Base-by-base conservation (phyloP, 1,140 invertebrate genomes). In the Ceratosolen solmsi region DNA sequence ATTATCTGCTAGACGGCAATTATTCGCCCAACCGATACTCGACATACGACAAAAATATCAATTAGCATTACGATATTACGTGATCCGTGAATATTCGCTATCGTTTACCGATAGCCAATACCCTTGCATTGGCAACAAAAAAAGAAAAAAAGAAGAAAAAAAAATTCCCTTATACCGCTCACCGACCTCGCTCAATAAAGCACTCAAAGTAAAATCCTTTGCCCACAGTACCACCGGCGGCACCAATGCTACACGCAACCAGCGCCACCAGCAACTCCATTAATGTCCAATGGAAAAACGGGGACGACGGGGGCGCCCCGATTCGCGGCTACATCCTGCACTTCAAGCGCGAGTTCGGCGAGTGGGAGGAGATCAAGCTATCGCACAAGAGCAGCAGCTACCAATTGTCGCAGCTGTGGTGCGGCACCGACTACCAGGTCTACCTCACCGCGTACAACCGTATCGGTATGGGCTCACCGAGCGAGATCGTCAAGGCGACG, bases 391-490 rank as follows among this genome's bases (percentile, higher is more conserved):
- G 94, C 8, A 95, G 95, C 65, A 95, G 95, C 77, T 95, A 96
- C 88, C 93, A 96, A 78, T 88, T 97, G 49, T 94, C 94, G 49
- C 95, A 96, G 89, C 90, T 98, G n/a, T 96, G 95, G 94, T 97
- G 97, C 87, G 97, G 96, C 13, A 97, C 96, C 0, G 93, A 94
- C 8, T 98, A 98, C 89, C 95, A 97, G 86, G 92, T 97, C 60
- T 97, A 97, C 88, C 95, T 98, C 71, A 97, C 96, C 0, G 96
- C 96, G 8, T 96, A 95, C 88, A 98, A 97, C 91, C 94, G 95
- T 88, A 96, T 97, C 83, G 97, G 96, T 15, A 97, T 96, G 74
- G 96, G 97, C 0, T 91, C 96, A 49, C 96, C 96, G 0, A 97
- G 97, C 87, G 96, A 96, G 85, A 96, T 97, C 81, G 94, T 97